phyloP scores from a whole-genome alignment of 2,888 invertebrate species.

The Oxycera nigricornis region DNA sequence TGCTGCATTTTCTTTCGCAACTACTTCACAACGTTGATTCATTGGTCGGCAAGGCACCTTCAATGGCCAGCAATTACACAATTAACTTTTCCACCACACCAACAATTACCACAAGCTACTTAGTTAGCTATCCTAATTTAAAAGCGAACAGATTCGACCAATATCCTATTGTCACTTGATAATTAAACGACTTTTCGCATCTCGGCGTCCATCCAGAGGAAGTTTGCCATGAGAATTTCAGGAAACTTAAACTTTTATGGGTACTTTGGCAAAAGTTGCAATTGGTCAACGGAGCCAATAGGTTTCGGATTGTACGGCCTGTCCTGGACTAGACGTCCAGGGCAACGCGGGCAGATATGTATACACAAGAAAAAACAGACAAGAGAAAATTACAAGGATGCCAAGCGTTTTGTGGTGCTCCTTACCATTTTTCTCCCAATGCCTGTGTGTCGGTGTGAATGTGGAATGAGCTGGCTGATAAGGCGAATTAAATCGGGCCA shows the following conservation, averaged over 20 bases:
- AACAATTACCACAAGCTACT: neutral
- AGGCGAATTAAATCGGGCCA: slow-evolving; percentile 38
- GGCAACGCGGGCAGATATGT: neutral
- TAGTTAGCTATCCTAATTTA: slow-evolving; percentile 2
- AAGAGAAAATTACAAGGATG: slow-evolving; percentile 27
- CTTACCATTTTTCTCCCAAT: neutral
- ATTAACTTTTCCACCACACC: slow-evolving; percentile 17
- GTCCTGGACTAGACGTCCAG: neutral
- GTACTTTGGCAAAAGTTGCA: slow-evolving; percentile 35
- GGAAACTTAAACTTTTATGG: slow-evolving; percentile 23
- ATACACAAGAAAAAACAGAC: neutral
- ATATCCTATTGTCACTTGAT: slow-evolving; percentile 30
- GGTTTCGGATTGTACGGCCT: neutral
- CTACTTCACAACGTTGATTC: too few relatives aligned
- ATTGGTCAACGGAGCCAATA: slow-evolving; percentile 34
- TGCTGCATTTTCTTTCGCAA: too few relatives aligned
- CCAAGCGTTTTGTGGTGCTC: slow-evolving; percentile 15
- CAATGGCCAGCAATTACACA: slow-evolving; percentile 4
- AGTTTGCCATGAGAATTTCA: slow-evolving; percentile 34
- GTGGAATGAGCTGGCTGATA: slow-evolving; percentile 24
- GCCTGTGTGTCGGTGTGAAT: neutral
- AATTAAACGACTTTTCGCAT: slow-evolving; percentile 26
- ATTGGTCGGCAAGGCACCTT: neutral
- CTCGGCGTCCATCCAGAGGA: neutral
- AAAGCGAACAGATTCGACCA: slow-evolving; percentile 5